phyloP scores from a whole-genome alignment of 2,113 vertebrate genomes.

The Illadopsis cleaveri region DNA sequence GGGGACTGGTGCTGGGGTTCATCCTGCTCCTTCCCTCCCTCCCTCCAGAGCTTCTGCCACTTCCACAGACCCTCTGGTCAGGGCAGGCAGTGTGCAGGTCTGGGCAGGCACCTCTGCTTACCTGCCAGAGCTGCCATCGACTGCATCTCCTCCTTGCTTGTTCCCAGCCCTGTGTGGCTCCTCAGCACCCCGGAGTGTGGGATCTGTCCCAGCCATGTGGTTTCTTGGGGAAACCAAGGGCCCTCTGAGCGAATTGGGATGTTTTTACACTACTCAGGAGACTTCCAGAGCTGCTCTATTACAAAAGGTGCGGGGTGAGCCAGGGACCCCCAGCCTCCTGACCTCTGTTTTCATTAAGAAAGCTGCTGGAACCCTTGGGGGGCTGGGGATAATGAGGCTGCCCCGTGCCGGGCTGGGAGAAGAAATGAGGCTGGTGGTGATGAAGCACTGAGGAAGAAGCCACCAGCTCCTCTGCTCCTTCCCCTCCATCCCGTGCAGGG shows the following conservation, averaged over 20 bases:
- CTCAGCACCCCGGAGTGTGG: background rate
- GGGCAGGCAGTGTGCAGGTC: background rate
- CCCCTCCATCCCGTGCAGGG: background rate
- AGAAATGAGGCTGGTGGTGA: background rate
- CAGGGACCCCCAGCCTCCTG: background rate
- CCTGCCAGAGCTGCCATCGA: background rate
- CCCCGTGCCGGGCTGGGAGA: rapidly evolving
- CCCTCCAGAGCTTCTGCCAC: background rate
- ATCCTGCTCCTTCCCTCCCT: background rate
- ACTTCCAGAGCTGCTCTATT: background rate
- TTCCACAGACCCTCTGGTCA: background rate
- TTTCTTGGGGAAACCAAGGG: background rate
- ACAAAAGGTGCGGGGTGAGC: background rate
- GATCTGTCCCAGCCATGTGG: background rate
- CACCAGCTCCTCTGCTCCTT: background rate
- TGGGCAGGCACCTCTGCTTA: background rate
- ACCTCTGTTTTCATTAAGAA: background rate
- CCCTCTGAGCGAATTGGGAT: rapidly evolving
- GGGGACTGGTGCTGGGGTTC: background rate
- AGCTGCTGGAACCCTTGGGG: rapidly evolving
- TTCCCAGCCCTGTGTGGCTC: background rate
- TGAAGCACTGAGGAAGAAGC: background rate
- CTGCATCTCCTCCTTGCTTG: background rate
- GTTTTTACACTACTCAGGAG: rapidly evolving
- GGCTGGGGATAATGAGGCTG: background rate